Base-by-base conservation (phyloP, 2,113 vertebrate species). In the Silurus meridionalis region DNA sequence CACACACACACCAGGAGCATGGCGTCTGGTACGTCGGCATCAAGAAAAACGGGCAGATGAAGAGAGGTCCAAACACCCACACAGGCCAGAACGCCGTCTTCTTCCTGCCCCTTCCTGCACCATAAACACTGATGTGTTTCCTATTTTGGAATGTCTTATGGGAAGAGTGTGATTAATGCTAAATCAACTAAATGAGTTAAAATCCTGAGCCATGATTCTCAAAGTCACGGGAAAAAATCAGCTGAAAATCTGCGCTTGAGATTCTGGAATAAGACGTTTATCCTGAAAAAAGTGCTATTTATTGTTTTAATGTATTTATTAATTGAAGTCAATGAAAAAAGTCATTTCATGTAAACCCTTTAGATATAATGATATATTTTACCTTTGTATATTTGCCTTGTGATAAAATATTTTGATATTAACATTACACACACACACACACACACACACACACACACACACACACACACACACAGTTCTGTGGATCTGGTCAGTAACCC, bases 1-100 rank as follows among this genome's bases (percentile, higher is more conserved):
- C 72, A 75, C 72, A 75, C 48, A n/a, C 13, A 52, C 72, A 75
- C n/a, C 72, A n/a, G 21, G 48, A 75, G 21, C 72, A 75, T 21
- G 48, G 72, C 5, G 72, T 75, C 72, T 75, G 72, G 72, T 75
- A 75, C 21, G 21, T 75, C 8, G 72, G 48, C 72, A 75, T 75
- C 21, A 75, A 75, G 72, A 75, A 53, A 75, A 75, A 53, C 10
- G 72, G 48, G 9, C 72, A 53, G 50, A 75, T 75, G 48, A 75
- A 75, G 53, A 52, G 48, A 75, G 72, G 72, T n/a, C 72, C 72
- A 1, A 75, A 75, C 19, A 75, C 72, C 21, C 72, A 75, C 72
- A n/a, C 21, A 13, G 72, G 72, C 21, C 48, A 75, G 72, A 75
- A 75, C 3, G 72, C 19, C 3, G 21, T 75, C 72, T 75, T 11